A percentile compares a stretch with the other conserved stretches of the same genome.
Conservation (phyloP, 2,888 invertebrate genomes). For the Octonoba sinensis region DNA sequence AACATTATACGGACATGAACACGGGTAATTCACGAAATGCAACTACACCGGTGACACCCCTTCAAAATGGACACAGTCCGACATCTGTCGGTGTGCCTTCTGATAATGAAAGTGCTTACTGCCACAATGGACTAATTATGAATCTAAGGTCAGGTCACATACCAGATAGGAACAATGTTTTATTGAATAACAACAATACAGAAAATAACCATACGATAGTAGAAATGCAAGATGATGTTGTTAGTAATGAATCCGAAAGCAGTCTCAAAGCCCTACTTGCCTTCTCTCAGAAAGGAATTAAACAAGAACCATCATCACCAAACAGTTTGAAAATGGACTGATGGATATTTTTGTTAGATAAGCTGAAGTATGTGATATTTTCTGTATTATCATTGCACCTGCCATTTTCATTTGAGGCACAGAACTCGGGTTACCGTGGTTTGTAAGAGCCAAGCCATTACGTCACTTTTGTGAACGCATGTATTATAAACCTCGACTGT, state of each 20-base stretch:
- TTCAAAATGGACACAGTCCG: constrained; percentile 64
- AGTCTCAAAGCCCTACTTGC: constrained; percentile 65
- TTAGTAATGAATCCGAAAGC: constrained; percentile 62
- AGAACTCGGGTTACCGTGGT: constrained; percentile 44
- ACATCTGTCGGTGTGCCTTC: constrained; percentile 52
- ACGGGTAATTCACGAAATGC: constrained; percentile 36
- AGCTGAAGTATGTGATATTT: constrained; percentile 65
- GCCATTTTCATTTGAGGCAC: constrained; percentile 59
- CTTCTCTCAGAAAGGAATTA: constrained; percentile 65
- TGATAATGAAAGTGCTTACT: constrained; percentile 51
- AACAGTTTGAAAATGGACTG: constrained; percentile 64
- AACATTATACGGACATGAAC: constrained; percentile 41
- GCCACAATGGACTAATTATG: constrained; percentile 45
- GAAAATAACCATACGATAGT: constrained; percentile 25
- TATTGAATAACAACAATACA: constrained; percentile 28
- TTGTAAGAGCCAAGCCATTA: constrained; percentile 49
- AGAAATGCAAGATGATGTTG: constrained; percentile 57
- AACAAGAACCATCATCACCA: constrained; percentile 64
- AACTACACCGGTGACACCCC: constrained; percentile 48
- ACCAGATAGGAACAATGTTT: constrained; percentile 45
- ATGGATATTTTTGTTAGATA: constrained; percentile 62
- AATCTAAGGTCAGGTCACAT: constrained; percentile 44
- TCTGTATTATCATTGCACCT: constrained; percentile 64
- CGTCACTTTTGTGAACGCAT: constrained; percentile 42
- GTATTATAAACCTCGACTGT: constrained; percentile 50